Base-by-base conservation (phyloP, 1,140 invertebrate genomes). In the Forficula auricularia region DNA sequence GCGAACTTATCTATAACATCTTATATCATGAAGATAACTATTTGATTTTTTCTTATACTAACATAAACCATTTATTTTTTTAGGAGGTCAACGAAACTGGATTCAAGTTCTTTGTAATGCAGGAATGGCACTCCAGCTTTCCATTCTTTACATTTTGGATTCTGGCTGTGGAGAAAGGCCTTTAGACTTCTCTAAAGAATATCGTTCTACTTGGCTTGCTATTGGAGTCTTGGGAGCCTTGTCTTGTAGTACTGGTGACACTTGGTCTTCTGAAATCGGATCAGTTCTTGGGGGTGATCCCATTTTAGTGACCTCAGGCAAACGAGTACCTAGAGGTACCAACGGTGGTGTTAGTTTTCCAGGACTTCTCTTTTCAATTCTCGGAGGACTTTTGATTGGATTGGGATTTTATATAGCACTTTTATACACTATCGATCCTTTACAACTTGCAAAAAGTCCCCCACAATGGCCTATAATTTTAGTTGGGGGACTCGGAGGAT, bases 211-310 rank as follows among this genome's bases (percentile, higher is more conserved):
- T 3, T 89, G 83, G 83, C 61, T 88, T 8, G 71, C 77, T 3
- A 64, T 86, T 46, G 81, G 78, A 30, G 72, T 89, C 47, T 59
- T 88, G 49, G 79, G 77, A 52, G 66, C 80, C 2, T 69, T 89
- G 50, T 73, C 84, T 3, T 86, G 83, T 53, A 78, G 78, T 52
- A 86, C 82, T 59, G 89, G 85, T 4, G 89, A 94, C 54, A 92
- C 88, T 1, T 89, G 85, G 81, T 82, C 87, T 33, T 89, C 84
- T 15, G 89, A 92, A 62, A 58, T 92, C 31, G 88, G 85, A 20
- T 71, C 82, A 27, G 87, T 86, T 0, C 54, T 87, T 7, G 70
- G 73, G 12, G 59, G 64, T 0, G 68, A 82, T 50, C 85, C 87
- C 13, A 64, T 74, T 45, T 68, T 91, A 0, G 79, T 92, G 19